A percentile compares a stretch with the other conserved stretches of the same genome.
These are phyloP conservation scores for Scaptomyza cyrtandrae DNA, from an alignment of 2,888 invertebrate species.

Conservation along the genomic window DNA sequence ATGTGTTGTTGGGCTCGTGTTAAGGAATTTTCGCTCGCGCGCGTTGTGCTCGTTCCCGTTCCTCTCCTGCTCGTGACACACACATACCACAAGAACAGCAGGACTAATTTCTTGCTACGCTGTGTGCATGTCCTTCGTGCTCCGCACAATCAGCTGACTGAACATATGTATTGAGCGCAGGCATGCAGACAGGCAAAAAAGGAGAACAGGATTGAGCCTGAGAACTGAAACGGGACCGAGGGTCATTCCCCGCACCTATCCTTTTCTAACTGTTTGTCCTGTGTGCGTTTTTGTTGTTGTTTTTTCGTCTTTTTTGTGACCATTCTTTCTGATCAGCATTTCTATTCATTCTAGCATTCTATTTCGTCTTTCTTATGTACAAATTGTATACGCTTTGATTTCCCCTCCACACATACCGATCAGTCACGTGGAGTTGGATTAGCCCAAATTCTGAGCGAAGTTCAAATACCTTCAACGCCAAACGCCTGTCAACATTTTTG, in stretches of 20 bases:
- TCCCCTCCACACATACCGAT: constrained; percentile 58
- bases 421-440: constrained; percentile 18
- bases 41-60: constrained; percentile 63
- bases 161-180: constrained; percentile 59
- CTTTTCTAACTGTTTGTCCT: constrained; percentile 67
- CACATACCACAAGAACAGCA: constrained; percentile 70
- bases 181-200: constrained; percentile 39
- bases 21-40: constrained; percentile 76
- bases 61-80: constrained; percentile 65
- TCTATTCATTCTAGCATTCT: too few relatives aligned
- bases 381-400: constrained; percentile 44
- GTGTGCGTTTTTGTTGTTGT: constrained; percentile 23
- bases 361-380: constrained; percentile 29
- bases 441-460: constrained; percentile 42
- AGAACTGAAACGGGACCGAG: constrained; percentile 57
- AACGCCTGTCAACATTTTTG: constrained; percentile 51
- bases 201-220: constrained; percentile 42
- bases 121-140: constrained; percentile 72
- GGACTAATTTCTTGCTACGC: constrained; percentile 70
- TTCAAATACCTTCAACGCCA: constrained; percentile 55
- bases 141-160: constrained; percentile 67
- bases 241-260: constrained; percentile 69
- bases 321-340: constrained; percentile 69
- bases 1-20: constrained; percentile 66
- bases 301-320: constrained; percentile 7